A percentile compares a stretch with the other conserved stretches of the same genome.
Conservation (phyloP, 1,140 invertebrate species). For the Tachypleus tridentatus region DNA sequence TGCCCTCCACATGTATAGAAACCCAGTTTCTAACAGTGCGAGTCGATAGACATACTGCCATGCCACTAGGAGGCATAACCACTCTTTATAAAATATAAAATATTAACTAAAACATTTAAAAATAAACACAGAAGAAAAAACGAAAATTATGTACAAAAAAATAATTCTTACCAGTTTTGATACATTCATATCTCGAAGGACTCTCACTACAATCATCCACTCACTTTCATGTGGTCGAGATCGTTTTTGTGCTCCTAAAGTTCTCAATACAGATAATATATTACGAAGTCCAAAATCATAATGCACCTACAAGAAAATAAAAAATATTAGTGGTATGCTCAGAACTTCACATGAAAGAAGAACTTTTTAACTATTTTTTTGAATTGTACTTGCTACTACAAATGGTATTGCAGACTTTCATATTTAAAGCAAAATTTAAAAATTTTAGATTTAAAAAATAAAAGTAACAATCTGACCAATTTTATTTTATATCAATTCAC, state of each 20-base stretch:
- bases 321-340: background rate
- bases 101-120: background rate
- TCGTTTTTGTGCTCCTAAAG: constrained; percentile 82
- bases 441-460: too few relatives aligned
- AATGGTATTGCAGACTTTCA: too few relatives aligned
- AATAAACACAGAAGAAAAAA: constrained; percentile 22
- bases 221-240: constrained; percentile 64
- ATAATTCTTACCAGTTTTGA: constrained; percentile 68
- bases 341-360: background rate
- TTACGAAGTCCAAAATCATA: constrained; percentile 95
- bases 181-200: constrained; percentile 92
- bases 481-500: too few relatives aligned
- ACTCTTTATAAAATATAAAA: background rate
- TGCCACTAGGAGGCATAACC: too few relatives aligned
- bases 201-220: constrained; percentile 90
- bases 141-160: too few relatives aligned
- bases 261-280: constrained; percentile 84
- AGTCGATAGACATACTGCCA: too few relatives aligned
- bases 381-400: too few relatives aligned
- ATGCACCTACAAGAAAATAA: constrained; percentile 53
- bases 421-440: too few relatives aligned
- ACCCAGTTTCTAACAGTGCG: too few relatives aligned
- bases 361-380: background rate
- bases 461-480: too few relatives aligned
- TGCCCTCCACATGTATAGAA: too few relatives aligned